Conservation (phyloP, 1,140 invertebrate genomes). For the Drosophila tani region DNA sequence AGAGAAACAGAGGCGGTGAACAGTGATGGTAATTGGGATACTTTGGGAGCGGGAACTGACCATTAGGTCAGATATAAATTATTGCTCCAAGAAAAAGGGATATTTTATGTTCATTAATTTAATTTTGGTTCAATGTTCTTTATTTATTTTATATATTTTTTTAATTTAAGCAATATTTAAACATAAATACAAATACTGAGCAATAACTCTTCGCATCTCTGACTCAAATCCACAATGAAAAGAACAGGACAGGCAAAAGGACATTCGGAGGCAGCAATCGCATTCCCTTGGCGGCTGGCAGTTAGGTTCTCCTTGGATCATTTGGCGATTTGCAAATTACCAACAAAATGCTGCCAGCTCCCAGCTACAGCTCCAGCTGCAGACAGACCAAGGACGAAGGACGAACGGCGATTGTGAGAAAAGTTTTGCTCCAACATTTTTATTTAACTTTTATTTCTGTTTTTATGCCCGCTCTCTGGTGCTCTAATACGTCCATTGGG, state of each 20-base stretch:
- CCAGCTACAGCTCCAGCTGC: conserved; percentile 11
- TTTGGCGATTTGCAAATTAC: conserved; percentile 69
- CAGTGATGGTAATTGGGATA: conserved; percentile 24
- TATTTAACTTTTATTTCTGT: conserved; percentile 78
- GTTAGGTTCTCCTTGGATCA: conserved; percentile 55
- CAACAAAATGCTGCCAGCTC: conserved; percentile 45
- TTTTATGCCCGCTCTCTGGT: conserved; percentile 51
- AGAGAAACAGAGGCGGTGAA: neutral
- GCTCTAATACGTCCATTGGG: conserved; percentile 71
- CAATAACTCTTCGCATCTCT: conserved; percentile 18
- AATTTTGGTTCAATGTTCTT: no score
- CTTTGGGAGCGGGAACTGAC: neutral
- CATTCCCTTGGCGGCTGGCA: conserved; percentile 38
- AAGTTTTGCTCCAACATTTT: conserved; percentile 66
- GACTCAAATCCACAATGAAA: neutral
- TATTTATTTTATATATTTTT: no score
- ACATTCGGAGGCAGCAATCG: conserved; percentile 34
- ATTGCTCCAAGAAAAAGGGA: no score
- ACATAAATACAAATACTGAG: no score
- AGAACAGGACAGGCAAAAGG: conserved; percentile 30
- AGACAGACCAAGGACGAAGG: neutral
- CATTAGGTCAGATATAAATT: neutral
- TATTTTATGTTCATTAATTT: no score
- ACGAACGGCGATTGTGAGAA: conserved; percentile 48
- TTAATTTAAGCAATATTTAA: no score